Evolutionary conservation across 2,797 vertebrate genomes (phyloP).

Genomic region (Prunella strophiata): DNA sequence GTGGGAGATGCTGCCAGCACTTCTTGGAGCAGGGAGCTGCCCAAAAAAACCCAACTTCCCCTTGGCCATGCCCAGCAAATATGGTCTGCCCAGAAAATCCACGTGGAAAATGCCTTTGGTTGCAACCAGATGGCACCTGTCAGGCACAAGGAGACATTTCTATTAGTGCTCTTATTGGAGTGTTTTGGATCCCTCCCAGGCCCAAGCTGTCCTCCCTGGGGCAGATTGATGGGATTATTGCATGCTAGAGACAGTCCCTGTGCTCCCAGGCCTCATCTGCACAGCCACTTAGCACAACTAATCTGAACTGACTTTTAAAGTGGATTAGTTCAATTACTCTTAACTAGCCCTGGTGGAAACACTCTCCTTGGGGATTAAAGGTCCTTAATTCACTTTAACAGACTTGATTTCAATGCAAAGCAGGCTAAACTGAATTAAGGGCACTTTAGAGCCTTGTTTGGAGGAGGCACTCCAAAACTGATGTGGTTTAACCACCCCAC

Average conservation of each 20-base stretch:
- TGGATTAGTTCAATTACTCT: slow-evolving; percentile 70
- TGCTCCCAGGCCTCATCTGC: slow-evolving; percentile 45
- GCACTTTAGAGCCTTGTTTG: background rate
- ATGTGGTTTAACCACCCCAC: background rate
- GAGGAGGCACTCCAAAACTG: slow-evolving; percentile 7
- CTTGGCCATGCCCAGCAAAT: background rate
- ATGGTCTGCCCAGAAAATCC: background rate
- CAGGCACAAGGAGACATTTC: slow-evolving; percentile 51
- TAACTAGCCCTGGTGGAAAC: slow-evolving; percentile 46
- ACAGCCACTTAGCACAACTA: slow-evolving; percentile 44
- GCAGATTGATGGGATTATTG: slow-evolving; percentile 50
- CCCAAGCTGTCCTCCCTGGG: background rate
- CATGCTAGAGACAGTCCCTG: slow-evolving; percentile 28
- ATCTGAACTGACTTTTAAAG: slow-evolving; percentile 63
- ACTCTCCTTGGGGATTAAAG: slow-evolving; percentile 34
- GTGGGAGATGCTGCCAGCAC: background rate
- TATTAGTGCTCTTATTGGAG: slow-evolving; percentile 29
- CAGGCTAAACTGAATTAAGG: slow-evolving; percentile 50
- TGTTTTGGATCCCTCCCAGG: slow-evolving; percentile 58
- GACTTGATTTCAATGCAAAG: slow-evolving; percentile 40
- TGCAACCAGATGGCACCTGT: slow-evolving; percentile 65
- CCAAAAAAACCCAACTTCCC: background rate
- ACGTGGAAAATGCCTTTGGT: slow-evolving; percentile 32
- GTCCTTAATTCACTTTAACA: slow-evolving; percentile 33
- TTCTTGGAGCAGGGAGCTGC: background rate